Conservation (phyloP, 2,113 vertebrate species). For the Tamias sibiricus region DNA sequence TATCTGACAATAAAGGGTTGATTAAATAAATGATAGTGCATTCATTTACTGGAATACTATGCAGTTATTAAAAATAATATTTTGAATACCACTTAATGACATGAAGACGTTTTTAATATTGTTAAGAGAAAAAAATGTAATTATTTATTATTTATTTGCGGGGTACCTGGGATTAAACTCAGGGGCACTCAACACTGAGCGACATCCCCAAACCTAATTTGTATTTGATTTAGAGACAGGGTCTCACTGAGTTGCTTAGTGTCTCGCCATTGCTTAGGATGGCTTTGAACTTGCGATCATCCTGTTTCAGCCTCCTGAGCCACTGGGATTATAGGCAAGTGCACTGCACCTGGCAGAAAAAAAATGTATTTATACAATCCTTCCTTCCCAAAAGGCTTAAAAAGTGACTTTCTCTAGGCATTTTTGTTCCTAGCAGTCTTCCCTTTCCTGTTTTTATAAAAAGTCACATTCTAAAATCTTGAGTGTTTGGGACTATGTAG, state of each 20-base stretch:
- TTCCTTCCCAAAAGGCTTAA: neutral
- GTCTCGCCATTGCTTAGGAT: too few relatives aligned
- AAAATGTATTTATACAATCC: neutral
- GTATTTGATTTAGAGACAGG: too few relatives aligned
- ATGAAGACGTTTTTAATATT: neutral
- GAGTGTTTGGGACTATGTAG: neutral
- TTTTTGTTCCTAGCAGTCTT: neutral
- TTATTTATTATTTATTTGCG: neutral
- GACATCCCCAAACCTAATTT: too few relatives aligned
- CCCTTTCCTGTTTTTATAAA: neutral
- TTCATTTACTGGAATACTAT: constrained; percentile 7
- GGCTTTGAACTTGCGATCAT: too few relatives aligned
- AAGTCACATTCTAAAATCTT: neutral
- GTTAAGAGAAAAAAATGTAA: constrained; percentile 36
- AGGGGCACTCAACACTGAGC: too few relatives aligned
- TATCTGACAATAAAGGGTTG: constrained; percentile 12
- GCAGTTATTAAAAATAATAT: constrained; percentile 57
- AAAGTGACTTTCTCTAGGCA: neutral
- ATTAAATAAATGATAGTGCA: constrained; percentile 49
- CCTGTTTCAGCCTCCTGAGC: too few relatives aligned
- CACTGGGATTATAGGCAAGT: too few relatives aligned
- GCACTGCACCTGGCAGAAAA: neutral
- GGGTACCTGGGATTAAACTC: too few relatives aligned
- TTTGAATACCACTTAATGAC: constrained; percentile 9
- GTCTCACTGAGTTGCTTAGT: too few relatives aligned